Base-by-base conservation (phyloP, 2,797 vertebrate species). In the Labeo calbasu region DNA sequence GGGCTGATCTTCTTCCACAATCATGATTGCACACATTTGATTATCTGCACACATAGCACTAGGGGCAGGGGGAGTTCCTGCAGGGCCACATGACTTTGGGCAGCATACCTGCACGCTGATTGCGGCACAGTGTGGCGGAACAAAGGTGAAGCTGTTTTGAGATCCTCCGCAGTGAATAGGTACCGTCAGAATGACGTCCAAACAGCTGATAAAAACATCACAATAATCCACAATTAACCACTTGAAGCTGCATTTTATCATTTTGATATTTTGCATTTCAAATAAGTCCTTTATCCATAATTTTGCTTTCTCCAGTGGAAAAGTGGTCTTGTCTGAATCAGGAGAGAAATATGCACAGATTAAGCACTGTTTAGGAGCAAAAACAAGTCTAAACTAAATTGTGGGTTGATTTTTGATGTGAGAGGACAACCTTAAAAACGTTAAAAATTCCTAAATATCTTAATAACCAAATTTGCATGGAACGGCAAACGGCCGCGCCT, bases 21-120 rank as follows among this genome's bases (percentile, higher is more conserved):
- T 36, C 81, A 65, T 23, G 70, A 75, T n/a, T n/a, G 59, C 69
- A 32, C n/a, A 57, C 53, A 81, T 72, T 69, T 43, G 13, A 80
- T 68, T 40, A 40, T 53, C 46, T 79, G 43, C 15, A 50, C 9
- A 43, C 19, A 43, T 14, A 32, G 48, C 61, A 23, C 78, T 43
- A 10, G 40, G 48, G 46, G 79, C 55, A 14, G 78, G 28, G 25
- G 77, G 61, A 7, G 43, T 73, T 61, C 10, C 55, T 50, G 17
- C 4, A 5, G 46, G 1, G 57, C 53, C 81, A 77, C 1, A 7
- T 77, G 81, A 57, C 81, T 46, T 53, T 32, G 28, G 3, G 28
- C 28, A 32, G 79, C 79, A 55, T 68, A 32, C 43, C 32, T 57
- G 68, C 61, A 51, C 46, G 1, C 43, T 79, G 46, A 50, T 81